Evolutionary conservation across 2,797 vertebrate genomes (phyloP).

Genomic region (Heteromormyrus szaboi): DNA sequence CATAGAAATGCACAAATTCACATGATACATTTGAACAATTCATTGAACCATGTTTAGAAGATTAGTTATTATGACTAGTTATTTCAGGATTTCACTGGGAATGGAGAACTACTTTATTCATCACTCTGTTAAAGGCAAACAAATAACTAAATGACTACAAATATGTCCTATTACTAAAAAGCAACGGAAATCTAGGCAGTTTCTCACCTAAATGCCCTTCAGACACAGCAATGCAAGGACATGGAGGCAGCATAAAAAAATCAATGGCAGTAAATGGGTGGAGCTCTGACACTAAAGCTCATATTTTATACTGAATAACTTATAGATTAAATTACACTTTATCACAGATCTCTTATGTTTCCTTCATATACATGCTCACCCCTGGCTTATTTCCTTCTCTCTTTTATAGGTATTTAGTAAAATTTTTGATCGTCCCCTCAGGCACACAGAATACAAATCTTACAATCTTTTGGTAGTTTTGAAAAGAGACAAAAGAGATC

Average conservation of each 20-base stretch:
- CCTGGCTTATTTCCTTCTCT: slow-evolving; percentile 57
- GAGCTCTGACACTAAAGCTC: slow-evolving; percentile 62
- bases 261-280: slow-evolving; percentile 66
- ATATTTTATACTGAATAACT: slow-evolving; percentile 70
- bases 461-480: not conserved
- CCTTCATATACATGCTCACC: slow-evolving; percentile 54
- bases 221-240: not conserved
- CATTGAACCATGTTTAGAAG: not conserved
- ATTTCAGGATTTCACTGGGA: not conserved
- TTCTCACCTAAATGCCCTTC: not conserved
- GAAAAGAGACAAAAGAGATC: not conserved
- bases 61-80: not conserved
- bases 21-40: not conserved
- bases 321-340: slow-evolving; percentile 61
- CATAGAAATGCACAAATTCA: not conserved
- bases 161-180: not conserved
- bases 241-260: slow-evolving; percentile 34
- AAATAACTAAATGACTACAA: not conserved
- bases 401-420: slow-evolving; percentile 4
- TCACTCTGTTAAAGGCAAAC: not conserved
- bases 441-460: not conserved
- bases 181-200: not conserved
- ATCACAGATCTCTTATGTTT: slow-evolving; percentile 66
- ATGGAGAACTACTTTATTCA: not conserved
- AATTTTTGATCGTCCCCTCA: not conserved